phyloP scores from a whole-genome alignment of 2,888 invertebrate species.

The Eupithecia vulgata region DNA sequence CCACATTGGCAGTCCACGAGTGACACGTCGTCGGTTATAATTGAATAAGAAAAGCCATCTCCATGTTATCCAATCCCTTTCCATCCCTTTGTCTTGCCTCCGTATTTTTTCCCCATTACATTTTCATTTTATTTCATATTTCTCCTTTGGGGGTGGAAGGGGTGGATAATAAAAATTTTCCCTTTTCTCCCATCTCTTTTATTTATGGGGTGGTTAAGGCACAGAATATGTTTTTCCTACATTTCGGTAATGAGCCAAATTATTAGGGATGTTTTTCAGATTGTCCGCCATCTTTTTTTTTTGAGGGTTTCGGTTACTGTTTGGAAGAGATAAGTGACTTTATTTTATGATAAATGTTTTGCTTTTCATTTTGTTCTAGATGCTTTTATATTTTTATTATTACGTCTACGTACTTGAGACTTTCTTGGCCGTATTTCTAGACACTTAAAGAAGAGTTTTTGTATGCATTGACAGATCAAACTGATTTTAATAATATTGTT shows the following conservation, averaged over 20 bases:
- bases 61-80: conserved; percentile 52
- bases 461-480: too few relatives aligned
- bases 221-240: conserved; percentile 80
- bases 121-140: conserved; percentile 85
- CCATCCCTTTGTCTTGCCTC: conserved; percentile 81
- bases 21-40: neutral
- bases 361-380: conserved; percentile 33
- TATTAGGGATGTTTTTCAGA: conserved; percentile 78
- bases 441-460: neutral
- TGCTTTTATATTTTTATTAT: conserved; percentile 16
- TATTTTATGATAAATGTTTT: conserved; percentile 50
- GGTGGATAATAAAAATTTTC: conserved; percentile 81
- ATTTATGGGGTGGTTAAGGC: conserved; percentile 79
- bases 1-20: too few relatives aligned
- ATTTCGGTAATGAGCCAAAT: conserved; percentile 81
- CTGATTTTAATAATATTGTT: too few relatives aligned
- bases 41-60: conserved; percentile 45
- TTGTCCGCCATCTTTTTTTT: conserved; percentile 60
- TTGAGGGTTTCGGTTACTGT: conserved; percentile 53
- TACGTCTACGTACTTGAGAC: neutral
- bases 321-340: conserved; percentile 65
- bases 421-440: neutral
- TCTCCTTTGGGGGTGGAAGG: conserved; percentile 69
- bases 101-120: conserved; percentile 84
- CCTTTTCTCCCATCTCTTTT: conserved; percentile 74